Percentiles rank a stretch among this genome's conserved stretches.
These are phyloP conservation scores for Cotesia vestalis DNA, from an alignment of 1,140 invertebrate genomes.

Conservation along the genomic window DNA sequence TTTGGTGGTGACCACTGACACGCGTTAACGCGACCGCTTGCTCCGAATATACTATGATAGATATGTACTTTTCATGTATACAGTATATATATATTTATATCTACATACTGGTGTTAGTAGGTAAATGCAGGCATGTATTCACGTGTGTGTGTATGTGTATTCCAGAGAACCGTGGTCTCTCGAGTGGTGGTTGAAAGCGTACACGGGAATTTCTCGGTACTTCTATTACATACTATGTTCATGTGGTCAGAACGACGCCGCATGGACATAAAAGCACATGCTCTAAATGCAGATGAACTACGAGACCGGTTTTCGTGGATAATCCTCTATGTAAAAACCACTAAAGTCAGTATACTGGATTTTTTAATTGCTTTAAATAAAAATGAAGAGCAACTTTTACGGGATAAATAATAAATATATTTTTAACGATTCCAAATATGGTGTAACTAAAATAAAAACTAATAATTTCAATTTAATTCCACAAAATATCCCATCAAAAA, in stretches of 20 bases:
- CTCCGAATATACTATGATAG: conserved; percentile 15
- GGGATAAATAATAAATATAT: too few relatives aligned
- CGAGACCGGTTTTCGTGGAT: conserved; percentile 11
- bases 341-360: neutral
- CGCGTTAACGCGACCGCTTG: conserved; percentile 34
- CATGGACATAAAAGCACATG: neutral
- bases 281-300: conserved; percentile 36
- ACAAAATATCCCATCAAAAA: too few relatives aligned
- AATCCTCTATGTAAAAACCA: conserved; percentile 9
- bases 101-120: neutral
- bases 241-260: too few relatives aligned
- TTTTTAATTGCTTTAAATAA: neutral
- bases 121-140: neutral
- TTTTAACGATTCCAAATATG: neutral
- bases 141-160: too few relatives aligned
- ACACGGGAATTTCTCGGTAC: too few relatives aligned
- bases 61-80: neutral
- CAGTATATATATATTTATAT: neutral
- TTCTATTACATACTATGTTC: too few relatives aligned
- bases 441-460: neutral
- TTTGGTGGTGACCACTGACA: conserved; percentile 15
- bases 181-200: too few relatives aligned
- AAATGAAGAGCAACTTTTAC: neutral
- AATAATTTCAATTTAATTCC: neutral
- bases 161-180: too few relatives aligned